phyloP scores from a whole-genome alignment of 2,888 invertebrate genomes.

The Epirrita christyi region DNA sequence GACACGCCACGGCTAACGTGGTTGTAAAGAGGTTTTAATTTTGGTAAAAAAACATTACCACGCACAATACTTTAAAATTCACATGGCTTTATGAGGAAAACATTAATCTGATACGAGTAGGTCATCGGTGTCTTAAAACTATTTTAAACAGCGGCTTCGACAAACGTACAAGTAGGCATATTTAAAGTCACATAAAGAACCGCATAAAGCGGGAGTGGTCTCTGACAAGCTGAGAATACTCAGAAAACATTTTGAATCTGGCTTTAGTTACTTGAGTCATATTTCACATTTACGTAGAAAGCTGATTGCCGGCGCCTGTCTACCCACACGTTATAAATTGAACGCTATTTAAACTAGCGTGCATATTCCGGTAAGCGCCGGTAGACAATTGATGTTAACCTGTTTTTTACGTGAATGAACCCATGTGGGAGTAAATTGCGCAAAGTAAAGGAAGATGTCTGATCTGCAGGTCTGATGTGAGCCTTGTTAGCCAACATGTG shows the following conservation, averaged over 20 bases:
- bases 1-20: too few species aligned
- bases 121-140: slow-evolving; percentile 41
- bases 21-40: too few species aligned
- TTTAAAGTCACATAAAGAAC: slow-evolving; percentile 41
- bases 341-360: background rate
- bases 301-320: background rate
- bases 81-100: slow-evolving; percentile 24
- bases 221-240: slow-evolving; percentile 42
- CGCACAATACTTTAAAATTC: slow-evolving; percentile 6
- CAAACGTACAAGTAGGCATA: slow-evolving; percentile 24
- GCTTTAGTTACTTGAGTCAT: slow-evolving; percentile 36
- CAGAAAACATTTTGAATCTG: slow-evolving; percentile 35
- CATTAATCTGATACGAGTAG: slow-evolving; percentile 31
- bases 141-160: slow-evolving; percentile 31
- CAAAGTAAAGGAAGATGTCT: slow-evolving; percentile 55
- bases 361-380: background rate
- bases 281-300: slow-evolving; percentile 20
- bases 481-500: slow-evolving; percentile 67
- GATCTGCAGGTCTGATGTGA: slow-evolving; percentile 48
- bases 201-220: slow-evolving; percentile 44
- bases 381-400: background rate
- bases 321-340: background rate
- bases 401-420: slow-evolving; percentile 3
- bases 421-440: slow-evolving; percentile 47
- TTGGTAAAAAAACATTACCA: background rate